A percentile compares a stretch with the other conserved stretches of the same genome.
phyloP scores from a whole-genome alignment of 2,888 invertebrate genomes.

The Celastrina argiolus region DNA sequence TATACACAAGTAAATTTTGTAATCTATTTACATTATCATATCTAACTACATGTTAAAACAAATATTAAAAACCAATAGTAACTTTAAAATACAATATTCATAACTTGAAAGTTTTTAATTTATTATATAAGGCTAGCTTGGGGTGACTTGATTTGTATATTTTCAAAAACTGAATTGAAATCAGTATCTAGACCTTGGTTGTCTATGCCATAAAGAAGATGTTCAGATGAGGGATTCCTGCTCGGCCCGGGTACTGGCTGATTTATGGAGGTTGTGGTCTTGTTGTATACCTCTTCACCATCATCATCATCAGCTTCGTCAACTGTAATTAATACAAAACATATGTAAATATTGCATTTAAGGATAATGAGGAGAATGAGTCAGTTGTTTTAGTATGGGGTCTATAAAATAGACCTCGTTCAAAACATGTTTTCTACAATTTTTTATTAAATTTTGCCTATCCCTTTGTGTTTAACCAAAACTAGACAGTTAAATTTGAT shows the following conservation, averaged over 20 bases:
- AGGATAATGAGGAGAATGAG: too few relatives aligned
- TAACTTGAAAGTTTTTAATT: not conserved
- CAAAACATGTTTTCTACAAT: too few relatives aligned
- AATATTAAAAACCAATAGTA: too few relatives aligned
- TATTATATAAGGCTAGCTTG: slow-evolving; percentile 57
- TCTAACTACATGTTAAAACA: too few relatives aligned
- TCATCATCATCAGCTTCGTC: slow-evolving; percentile 74
- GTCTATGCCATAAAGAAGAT: slow-evolving; percentile 74
- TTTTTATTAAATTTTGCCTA: too few relatives aligned
- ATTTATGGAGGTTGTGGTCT: slow-evolving; percentile 58
- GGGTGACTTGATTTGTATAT: slow-evolving; percentile 77
- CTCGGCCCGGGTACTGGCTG: slow-evolving; percentile 66
- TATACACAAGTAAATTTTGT: too few relatives aligned
- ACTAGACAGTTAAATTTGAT: too few relatives aligned
- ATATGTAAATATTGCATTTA: not conserved
- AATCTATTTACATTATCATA: too few relatives aligned
- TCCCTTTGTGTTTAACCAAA: too few relatives aligned
- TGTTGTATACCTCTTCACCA: slow-evolving; percentile 69
- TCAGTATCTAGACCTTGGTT: slow-evolving; percentile 80
- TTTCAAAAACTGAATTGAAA: slow-evolving; percentile 80
- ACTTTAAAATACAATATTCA: not conserved
- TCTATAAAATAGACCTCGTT: too few relatives aligned
- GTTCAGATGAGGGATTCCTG: slow-evolving; percentile 65
- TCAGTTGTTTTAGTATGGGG: too few relatives aligned
- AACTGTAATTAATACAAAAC: slow-evolving; percentile 43